These are phyloP conservation scores for Phrynocephalus versicolor DNA, from an alignment of 2,113 vertebrate species.

Conservation along the genomic window DNA sequence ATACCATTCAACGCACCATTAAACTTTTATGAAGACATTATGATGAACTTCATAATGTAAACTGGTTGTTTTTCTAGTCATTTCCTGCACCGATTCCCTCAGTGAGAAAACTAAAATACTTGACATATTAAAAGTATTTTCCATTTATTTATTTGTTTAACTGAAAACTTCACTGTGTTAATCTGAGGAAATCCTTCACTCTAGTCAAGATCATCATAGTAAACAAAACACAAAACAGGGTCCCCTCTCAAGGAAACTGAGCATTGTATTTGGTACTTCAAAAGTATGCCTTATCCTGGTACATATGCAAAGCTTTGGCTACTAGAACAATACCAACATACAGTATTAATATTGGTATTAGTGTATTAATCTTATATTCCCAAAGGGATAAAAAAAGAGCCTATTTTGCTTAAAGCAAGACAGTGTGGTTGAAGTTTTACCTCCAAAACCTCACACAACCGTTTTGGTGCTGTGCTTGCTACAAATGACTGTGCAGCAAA, in stretches of 20 bases:
- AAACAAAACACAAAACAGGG: neutral
- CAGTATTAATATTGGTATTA: too few species aligned
- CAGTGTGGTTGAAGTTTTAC: too few species aligned
- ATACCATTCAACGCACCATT: neutral
- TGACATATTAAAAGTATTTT: neutral
- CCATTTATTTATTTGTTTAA: neutral
- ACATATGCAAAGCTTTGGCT: neutral
- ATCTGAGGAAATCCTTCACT: neutral
- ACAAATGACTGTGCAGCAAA: too few species aligned
- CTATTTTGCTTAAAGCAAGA: too few species aligned
- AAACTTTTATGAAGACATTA: neutral
- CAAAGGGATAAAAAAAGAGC: too few species aligned
- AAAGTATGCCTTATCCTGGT: neutral
- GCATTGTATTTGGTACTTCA: neutral
- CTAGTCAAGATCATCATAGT: neutral
- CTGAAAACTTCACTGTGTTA: too few species aligned
- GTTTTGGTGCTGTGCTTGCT: too few species aligned
- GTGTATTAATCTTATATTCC: slow-evolving; percentile 4
- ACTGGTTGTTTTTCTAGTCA: neutral
- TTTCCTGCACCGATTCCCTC: too few species aligned
- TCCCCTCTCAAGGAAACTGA: neutral
- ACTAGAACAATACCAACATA: neutral
- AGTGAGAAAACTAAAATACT: neutral
- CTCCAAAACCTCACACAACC: too few species aligned
- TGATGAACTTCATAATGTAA: neutral